These are phyloP conservation scores for Drosophila nigromelanica DNA, from an alignment of 1,140 invertebrate species.

Conservation along the genomic window DNA sequence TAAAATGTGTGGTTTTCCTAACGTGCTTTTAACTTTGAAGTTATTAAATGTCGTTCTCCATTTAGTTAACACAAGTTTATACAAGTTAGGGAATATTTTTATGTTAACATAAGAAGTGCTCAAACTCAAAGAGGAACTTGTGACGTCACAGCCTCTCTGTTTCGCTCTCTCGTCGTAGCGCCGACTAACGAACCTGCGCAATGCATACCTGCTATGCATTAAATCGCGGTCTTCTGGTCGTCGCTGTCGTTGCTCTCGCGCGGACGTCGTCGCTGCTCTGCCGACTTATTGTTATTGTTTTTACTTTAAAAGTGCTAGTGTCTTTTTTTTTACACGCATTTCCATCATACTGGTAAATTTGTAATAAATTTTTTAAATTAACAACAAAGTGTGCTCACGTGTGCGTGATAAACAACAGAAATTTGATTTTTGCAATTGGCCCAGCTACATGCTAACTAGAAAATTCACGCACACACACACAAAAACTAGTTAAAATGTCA, in stretches of 20 bases:
- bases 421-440: conserved; percentile 38
- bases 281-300: conserved; percentile 55
- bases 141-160: conserved; percentile 30
- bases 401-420: conserved; percentile 32
- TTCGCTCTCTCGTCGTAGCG: conserved; percentile 9
- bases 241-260: conserved; percentile 49
- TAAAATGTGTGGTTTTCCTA: neutral
- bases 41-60: no score
- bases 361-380: conserved; percentile 17
- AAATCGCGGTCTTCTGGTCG: conserved; percentile 42
- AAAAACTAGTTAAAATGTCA: conserved; percentile 45
- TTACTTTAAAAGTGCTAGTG: conserved; percentile 41
- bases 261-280: conserved; percentile 46
- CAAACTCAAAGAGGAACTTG: neutral
- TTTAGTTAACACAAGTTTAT: no score
- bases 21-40: neutral
- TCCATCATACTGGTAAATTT: conserved; percentile 37
- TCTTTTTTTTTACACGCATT: conserved; percentile 44
- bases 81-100: no score
- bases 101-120: no score
- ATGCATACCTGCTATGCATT: conserved; percentile 22
- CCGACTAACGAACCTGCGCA: conserved; percentile 37
- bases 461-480: conserved; percentile 21
- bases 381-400: conserved; percentile 23
- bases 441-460: conserved; percentile 25